phyloP scores from a whole-genome alignment of 2,797 vertebrate genomes.

The Anabacerthia variegaticeps region DNA sequence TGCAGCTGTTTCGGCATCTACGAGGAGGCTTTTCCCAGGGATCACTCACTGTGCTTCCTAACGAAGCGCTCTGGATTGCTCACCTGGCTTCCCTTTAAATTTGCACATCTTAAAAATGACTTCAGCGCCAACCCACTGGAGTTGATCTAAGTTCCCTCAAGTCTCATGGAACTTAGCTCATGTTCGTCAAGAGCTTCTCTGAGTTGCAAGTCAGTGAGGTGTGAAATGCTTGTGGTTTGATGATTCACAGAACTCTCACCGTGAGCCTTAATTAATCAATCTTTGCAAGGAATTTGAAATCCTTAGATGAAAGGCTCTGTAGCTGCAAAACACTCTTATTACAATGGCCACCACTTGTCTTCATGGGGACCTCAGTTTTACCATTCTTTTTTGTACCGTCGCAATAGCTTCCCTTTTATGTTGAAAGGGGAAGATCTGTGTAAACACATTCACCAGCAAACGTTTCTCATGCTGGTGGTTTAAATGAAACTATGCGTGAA shows the following conservation, averaged over 20 bases:
- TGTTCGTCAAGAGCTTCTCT: conserved; percentile 66
- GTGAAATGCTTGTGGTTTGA: conserved; percentile 70
- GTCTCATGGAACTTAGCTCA: conserved; percentile 59
- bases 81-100: conserved; percentile 62
- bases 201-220: conserved; percentile 70
- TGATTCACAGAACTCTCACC: conserved; percentile 67
- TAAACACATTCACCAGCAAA: conserved; percentile 21
- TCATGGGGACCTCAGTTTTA: conserved; percentile 14
- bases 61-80: not conserved
- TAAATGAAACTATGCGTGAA: not conserved
- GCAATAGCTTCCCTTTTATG: not conserved
- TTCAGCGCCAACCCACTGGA: conserved; percentile 54
- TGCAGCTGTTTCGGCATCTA: not conserved
- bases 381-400: not conserved
- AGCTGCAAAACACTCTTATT: conserved; percentile 52
- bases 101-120: conserved; percentile 54
- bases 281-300: conserved; percentile 65
- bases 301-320: conserved; percentile 61
- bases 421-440: not conserved
- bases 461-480: not conserved
- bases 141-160: conserved; percentile 61
- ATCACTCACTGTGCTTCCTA: not conserved
- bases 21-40: conserved; percentile 1
- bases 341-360: conserved; percentile 29
- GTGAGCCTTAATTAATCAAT: conserved; percentile 68